Evolutionary conservation across 2,113 vertebrate genomes (phyloP).

Genomic region (Vidua chalybeata): DNA sequence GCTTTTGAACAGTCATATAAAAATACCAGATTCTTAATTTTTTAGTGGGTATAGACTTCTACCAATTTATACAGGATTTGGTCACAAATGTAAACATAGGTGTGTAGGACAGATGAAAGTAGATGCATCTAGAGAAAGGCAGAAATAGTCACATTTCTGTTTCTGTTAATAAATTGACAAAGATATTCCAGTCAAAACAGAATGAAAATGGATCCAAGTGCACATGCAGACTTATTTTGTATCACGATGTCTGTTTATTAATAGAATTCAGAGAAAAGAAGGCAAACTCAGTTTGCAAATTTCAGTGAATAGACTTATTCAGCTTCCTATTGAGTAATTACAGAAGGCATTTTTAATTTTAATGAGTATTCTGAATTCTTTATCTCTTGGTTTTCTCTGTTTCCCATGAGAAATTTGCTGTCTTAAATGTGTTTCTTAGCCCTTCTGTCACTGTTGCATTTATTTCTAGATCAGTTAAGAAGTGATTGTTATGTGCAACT

Average conservation of each 20-base stretch:
- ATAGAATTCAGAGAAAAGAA: conserved; percentile 14
- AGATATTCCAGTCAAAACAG: not conserved
- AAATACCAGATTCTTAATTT: not conserved
- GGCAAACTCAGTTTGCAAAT: conserved; percentile 11
- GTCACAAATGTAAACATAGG: not conserved
- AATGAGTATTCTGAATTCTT: not conserved
- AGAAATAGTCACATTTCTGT: not conserved
- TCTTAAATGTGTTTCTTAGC: not conserved
- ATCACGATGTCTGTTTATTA: not conserved
- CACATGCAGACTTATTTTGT: not conserved
- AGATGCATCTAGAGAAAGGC: not conserved
- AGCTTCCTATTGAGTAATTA: not conserved
- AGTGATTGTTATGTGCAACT: not conserved
- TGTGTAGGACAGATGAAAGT: not conserved
- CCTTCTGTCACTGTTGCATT: not conserved
- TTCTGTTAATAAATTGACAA: not conserved
- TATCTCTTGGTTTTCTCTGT: not conserved
- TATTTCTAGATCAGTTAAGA: conserved; percentile 3
- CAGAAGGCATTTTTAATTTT: conserved; percentile 12
- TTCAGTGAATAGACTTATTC: conserved; percentile 30
- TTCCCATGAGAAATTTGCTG: not conserved
- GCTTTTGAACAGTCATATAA: not conserved
- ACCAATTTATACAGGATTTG: not conserved
- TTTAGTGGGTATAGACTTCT: not conserved
- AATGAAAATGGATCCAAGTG: not conserved